phyloP scores from a whole-genome alignment of 2,888 invertebrate genomes.

The Cinara cedri region DNA sequence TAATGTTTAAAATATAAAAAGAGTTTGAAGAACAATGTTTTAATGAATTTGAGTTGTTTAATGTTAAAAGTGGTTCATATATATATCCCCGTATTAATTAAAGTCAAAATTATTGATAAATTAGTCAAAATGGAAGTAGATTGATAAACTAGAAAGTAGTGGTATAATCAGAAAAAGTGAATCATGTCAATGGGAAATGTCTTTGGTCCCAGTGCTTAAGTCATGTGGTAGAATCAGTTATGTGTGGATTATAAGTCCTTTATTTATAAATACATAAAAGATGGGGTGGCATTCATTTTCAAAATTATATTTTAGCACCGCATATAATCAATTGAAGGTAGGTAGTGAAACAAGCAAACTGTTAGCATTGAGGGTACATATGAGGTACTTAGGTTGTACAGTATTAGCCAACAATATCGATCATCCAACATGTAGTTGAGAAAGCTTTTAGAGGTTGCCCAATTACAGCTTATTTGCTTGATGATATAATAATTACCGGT shows the following conservation, averaged over 20 bases:
- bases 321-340: slow-evolving; percentile 14
- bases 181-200: neutral
- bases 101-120: no score
- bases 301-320: slow-evolving; percentile 43
- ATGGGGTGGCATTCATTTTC: slow-evolving; percentile 28
- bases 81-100: no score
- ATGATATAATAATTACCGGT: slow-evolving; percentile 60
- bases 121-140: no score
- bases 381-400: slow-evolving; percentile 16
- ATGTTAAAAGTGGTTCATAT: no score
- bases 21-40: neutral
- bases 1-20: neutral
- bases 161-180: neutral
- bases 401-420: slow-evolving; percentile 44
- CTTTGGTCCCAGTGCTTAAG: neutral
- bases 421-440: slow-evolving; percentile 19
- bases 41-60: neutral
- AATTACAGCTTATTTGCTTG: slow-evolving; percentile 24
- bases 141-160: neutral
- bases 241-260: neutral
- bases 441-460: slow-evolving; percentile 3
- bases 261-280: slow-evolving; percentile 25
- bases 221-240: neutral
- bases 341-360: slow-evolving; percentile 33
- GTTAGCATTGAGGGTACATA: slow-evolving; percentile 12